Evolutionary conservation across 2,113 vertebrate genomes (phyloP), one percentile per base, ranked within the genome.

Genomic region (Sula dactylatra): DNA sequence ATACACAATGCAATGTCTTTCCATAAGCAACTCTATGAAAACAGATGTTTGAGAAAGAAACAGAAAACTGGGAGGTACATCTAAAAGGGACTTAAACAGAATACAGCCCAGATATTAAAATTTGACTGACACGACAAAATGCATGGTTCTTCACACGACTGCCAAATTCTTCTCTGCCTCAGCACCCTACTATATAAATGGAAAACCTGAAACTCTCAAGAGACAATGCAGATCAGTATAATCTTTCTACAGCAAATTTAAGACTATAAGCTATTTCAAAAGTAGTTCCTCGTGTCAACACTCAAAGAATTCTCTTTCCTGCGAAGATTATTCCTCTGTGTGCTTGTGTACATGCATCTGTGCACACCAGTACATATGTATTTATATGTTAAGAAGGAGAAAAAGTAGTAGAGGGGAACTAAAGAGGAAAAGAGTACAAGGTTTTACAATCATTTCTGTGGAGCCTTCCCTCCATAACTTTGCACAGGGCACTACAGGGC

Each of bases 341-440:
- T 26, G 34, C 26, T 40, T 10, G 34, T 27, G 29, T 14, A 45
- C 1, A 1, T 19, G 32, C 16, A 55, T 13, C 45, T 45, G 21
- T 31, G 45, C 25, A 38, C 36, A 26, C 25, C 45, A n/a, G 20
- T 24, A 55, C 0, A 2, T 1, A 16, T 1, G 10, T 16, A 65
- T 31, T 40, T n/a, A 7, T 6, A 16, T 3, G 12, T 19, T 21
- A 36, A 47, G 9, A 13, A 58, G 11, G 10, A 70, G 9, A 55
- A 80, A 50, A 44, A 26, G 11, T 7, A 65, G 12, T 2, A 19
- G 29, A 55, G 19, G 31, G 11, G 31, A 93, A 56, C 4, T n/a
- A 12, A 38, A 77, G 16, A 21, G 38, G 11, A 22, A 18, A 40
- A 40, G 24, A 44, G 7, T 13, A 42, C 29, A 55, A 14, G 6